These are phyloP conservation scores for Pterocles gutturalis DNA, from an alignment of 2,113 vertebrate genomes.

Conservation along the genomic window DNA sequence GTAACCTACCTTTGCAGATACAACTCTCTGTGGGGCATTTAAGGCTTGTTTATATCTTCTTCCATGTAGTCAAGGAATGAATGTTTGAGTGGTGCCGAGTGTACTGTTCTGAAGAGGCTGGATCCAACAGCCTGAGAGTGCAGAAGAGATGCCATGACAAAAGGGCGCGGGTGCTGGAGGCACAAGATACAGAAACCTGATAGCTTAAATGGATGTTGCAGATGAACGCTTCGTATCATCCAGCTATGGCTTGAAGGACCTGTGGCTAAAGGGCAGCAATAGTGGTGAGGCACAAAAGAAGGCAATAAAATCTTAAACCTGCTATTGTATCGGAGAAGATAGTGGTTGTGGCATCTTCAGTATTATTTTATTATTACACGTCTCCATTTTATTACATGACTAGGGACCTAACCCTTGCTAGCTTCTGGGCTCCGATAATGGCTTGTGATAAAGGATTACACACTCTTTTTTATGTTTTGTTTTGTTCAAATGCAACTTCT, in stretches of 20 bases:
- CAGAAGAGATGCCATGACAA: neutral
- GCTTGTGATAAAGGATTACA: neutral
- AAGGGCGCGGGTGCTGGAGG: neutral
- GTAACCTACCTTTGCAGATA: neutral
- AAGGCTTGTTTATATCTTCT: neutral
- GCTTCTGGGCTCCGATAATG: neutral
- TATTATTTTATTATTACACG: neutral
- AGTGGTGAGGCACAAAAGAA: neutral
- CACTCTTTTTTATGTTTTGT: neutral
- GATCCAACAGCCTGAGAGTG: neutral
- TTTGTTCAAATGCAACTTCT: neutral
- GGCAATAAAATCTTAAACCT: neutral
- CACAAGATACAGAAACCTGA: neutral
- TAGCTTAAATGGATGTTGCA: neutral
- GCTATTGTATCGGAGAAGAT: neutral
- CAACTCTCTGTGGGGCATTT: neutral
- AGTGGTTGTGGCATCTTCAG: neutral
- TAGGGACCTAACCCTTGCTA: neutral
- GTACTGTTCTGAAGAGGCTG: neutral
- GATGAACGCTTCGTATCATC: rapidly evolving
- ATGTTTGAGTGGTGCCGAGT: neutral
- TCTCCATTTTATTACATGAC: neutral
- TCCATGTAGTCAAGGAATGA: neutral
- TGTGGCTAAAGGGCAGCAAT: neutral
- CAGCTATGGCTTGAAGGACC: neutral